These are phyloP conservation scores for Conistra vaccinii DNA, from an alignment of 2,888 invertebrate genomes.

Conservation along the genomic window DNA sequence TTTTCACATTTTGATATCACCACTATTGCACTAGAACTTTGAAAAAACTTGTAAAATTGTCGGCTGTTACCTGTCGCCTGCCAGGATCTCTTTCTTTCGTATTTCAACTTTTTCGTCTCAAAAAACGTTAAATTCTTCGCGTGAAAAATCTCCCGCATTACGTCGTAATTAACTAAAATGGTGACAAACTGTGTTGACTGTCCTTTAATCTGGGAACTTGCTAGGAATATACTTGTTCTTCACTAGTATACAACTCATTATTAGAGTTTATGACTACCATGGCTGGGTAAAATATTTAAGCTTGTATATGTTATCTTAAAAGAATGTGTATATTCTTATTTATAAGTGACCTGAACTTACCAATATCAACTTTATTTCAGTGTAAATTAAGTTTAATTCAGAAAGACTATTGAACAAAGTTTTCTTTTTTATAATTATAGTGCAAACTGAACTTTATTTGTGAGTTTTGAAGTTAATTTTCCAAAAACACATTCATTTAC, in stretches of 20 bases:
- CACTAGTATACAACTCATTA: slow-evolving; percentile 1
- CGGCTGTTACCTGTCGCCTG: too few species aligned
- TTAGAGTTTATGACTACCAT: neutral
- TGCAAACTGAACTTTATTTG: neutral
- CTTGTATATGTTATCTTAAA: neutral
- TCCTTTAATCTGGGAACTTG: neutral
- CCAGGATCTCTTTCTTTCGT: neutral
- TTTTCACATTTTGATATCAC: too few species aligned
- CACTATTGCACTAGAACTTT: too few species aligned
- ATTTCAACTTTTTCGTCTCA: neutral
- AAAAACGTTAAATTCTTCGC: neutral
- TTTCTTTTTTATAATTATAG: neutral
- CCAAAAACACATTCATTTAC: neutral
- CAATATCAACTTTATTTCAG: neutral
- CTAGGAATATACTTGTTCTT: neutral
- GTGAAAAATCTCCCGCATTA: neutral
- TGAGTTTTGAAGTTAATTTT: neutral
- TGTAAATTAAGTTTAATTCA: neutral
- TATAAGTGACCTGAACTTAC: neutral
- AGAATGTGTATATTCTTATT: too few species aligned
- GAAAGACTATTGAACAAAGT: neutral
- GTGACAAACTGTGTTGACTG: slow-evolving; percentile 7
- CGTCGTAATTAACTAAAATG: slow-evolving; percentile 30
- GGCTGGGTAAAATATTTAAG: too few species aligned
- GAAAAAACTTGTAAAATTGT: too few species aligned